Evolutionary conservation across 2,888 invertebrate species (phyloP).

Genomic region (Cryptus viduatorius): DNA sequence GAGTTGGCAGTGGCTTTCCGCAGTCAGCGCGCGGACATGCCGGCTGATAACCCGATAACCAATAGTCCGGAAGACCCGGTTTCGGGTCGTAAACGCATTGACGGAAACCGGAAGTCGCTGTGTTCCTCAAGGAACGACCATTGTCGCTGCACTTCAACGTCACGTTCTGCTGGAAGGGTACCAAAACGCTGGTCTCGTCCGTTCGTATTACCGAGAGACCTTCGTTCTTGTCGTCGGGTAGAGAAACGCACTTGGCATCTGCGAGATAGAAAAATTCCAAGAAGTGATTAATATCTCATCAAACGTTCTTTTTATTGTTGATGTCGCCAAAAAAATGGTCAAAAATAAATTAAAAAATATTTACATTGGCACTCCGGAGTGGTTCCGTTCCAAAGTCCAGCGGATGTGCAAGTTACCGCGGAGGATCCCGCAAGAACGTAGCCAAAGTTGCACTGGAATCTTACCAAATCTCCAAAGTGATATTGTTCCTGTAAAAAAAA

Average conservation of each 20-base stretch:
- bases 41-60: constrained; percentile 94
- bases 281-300: not conserved
- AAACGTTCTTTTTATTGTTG: not conserved
- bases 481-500: constrained; percentile 87
- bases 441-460: constrained; percentile 97
- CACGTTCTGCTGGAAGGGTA: constrained; percentile 96
- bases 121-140: constrained; percentile 92
- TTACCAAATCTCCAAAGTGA: constrained; percentile 95
- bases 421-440: constrained; percentile 96
- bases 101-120: constrained; percentile 93
- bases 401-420: constrained; percentile 94
- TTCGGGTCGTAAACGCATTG: constrained; percentile 98
- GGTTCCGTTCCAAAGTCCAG: constrained; percentile 97
- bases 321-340: not conserved
- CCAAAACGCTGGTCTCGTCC: constrained; percentile 93
- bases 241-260: constrained; percentile 96
- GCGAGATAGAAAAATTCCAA: constrained; percentile 70
- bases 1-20: constrained; percentile 95
- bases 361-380: constrained; percentile 97
- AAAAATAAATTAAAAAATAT: constrained; percentile 78
- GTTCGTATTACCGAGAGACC: constrained; percentile 92
- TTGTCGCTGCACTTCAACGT: constrained; percentile 92
- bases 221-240: constrained; percentile 95
- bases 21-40: constrained; percentile 96
- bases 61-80: constrained; percentile 95